Conservation (phyloP, 2,888 invertebrate genomes). For the Phragmatobia fuliginosa region DNA sequence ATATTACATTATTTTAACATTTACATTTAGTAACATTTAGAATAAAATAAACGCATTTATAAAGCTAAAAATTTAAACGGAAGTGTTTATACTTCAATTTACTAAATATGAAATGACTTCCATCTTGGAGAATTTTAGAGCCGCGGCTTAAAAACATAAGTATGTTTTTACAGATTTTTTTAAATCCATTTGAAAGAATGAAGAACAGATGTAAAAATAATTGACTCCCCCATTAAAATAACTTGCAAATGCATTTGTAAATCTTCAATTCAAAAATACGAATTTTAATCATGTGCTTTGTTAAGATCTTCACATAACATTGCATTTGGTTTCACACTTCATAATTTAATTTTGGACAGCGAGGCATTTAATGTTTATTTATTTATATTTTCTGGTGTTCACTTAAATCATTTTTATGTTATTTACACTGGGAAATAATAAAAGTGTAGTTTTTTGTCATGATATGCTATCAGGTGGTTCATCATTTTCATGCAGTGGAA, state of each 20-base stretch:
- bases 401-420: background rate
- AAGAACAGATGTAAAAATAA: background rate
- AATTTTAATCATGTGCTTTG: background rate
- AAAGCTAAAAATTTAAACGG: background rate
- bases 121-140: background rate
- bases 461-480: background rate
- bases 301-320: slow-evolving; percentile 4
- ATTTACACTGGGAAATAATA: background rate
- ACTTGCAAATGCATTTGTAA: background rate
- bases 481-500: background rate
- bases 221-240: background rate
- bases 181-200: background rate
- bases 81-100: background rate
- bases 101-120: background rate
- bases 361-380: background rate
- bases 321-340: background rate
- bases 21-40: background rate
- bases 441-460: background rate
- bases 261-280: background rate
- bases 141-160: background rate
- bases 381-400: background rate
- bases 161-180: background rate
- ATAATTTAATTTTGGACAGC: background rate
- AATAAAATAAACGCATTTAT: background rate
- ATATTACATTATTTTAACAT: background rate